Conservation (phyloP, 1,140 invertebrate genomes). For the Drosophila triauraria region DNA sequence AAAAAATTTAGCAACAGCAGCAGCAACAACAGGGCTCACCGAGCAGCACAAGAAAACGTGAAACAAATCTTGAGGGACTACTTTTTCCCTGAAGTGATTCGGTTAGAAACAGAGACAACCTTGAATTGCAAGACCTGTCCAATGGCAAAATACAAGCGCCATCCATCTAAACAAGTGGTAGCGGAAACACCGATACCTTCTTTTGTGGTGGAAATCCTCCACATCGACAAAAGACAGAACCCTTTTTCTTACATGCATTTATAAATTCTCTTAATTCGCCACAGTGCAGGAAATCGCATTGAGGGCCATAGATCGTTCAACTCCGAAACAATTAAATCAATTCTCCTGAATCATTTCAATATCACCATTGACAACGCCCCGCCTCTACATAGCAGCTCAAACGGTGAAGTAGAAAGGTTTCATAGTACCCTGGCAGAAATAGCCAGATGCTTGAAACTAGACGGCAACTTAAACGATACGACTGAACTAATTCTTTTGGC, state of each 20-base stretch:
- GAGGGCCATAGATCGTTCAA: too few relatives aligned
- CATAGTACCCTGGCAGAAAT: neutral
- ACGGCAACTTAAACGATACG: too few relatives aligned
- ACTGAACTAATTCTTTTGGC: neutral
- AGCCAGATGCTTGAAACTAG: neutral
- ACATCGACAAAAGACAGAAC: neutral
- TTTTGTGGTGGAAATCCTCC: neutral
- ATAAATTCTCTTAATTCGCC: too few relatives aligned
- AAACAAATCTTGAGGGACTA: too few relatives aligned
- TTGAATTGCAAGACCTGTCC: constrained; percentile 1
- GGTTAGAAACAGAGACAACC: neutral
- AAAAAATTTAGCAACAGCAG: too few relatives aligned
- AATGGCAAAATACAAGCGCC: neutral
- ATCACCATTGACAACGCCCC: neutral
- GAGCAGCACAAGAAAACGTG: too few relatives aligned
- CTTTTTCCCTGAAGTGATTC: too few relatives aligned
- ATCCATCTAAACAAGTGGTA: neutral
- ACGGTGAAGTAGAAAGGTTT: neutral
- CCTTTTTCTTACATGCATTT: neutral
- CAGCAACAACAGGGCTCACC: too few relatives aligned
- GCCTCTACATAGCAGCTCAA: neutral
- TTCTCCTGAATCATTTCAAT: neutral
- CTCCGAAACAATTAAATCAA: neutral
- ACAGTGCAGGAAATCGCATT: too few relatives aligned
- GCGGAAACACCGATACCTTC: neutral